Base-by-base conservation (phyloP, 2,888 invertebrate species). In the Agrochola litura region DNA sequence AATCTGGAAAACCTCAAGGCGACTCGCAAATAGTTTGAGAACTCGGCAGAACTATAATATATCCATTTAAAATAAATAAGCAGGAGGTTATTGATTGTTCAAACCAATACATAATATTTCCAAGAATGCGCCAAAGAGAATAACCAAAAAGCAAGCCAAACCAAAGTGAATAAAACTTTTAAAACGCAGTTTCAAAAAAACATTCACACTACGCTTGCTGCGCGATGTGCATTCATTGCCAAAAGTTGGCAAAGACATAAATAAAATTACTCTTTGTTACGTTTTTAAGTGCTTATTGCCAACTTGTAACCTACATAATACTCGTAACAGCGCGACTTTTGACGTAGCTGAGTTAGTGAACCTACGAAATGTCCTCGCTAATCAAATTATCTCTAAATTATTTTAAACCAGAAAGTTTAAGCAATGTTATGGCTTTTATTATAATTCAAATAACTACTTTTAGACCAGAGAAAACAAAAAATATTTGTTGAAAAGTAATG, bases 231-330 rank as follows among this genome's bases (percentile, higher is more conserved):
- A 73, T 64, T 75, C 65, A 9, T 68, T 76, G 76, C 76, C 81
- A 77, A 84, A 76, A 76, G 12, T 66, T 76, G 46, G 30, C 54
- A 25, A 30, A 63, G n/a, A 22, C 63, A 49, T 30, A 64, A 64
- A 70, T 75, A 66, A 70, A 60, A 78, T 69, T 49, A 77, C 12
- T 60, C 43, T 73, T 60, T 69, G 58, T 60, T 69, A 56, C 69
- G 60, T 64, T 83, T 76, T 72, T 41, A 82, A 81, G 25, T 41
- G 46, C 19, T 63, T 71, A 72, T 56, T 64, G 56, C 67, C 64
- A 77, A 85, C 82, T 85, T 85, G 77, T 86, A 86, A 82, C 83
- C 77, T 86, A 72, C 54, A 66, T 74, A 58, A 61, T 63, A 49
- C 46, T 61, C 73, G 81, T 60, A 66, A 70, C 54, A 72, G 46